These are phyloP conservation scores for Sarcophaga rosellei DNA, from an alignment of 2,888 invertebrate species.

Conservation along the genomic window DNA sequence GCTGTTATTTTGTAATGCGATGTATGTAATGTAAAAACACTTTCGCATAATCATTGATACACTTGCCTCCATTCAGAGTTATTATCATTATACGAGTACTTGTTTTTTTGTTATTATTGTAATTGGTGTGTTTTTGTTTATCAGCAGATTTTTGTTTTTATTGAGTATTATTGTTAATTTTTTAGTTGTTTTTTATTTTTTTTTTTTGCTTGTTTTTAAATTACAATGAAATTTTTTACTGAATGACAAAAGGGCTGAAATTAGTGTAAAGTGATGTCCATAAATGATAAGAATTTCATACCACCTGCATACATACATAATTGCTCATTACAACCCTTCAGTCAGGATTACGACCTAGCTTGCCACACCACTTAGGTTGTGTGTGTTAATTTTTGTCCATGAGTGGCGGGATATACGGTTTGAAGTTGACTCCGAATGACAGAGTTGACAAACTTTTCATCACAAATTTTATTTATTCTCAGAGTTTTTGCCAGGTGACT, in stretches of 20 bases:
- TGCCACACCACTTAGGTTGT: too few relatives aligned
- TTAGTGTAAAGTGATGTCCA: too few relatives aligned
- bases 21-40: not conserved
- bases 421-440: too few relatives aligned
- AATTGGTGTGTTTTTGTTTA: constrained; percentile 41
- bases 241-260: not conserved
- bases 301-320: too few relatives aligned
- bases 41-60: constrained; percentile 34
- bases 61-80: constrained; percentile 22
- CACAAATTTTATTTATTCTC: too few relatives aligned
- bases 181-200: constrained; percentile 49
- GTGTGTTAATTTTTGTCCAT: too few relatives aligned
- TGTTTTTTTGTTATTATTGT: not conserved
- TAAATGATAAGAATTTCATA: too few relatives aligned
- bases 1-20: not conserved
- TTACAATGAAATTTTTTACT: not conserved
- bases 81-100: constrained; percentile 2
- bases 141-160: constrained; percentile 45
- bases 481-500: too few relatives aligned
- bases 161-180: constrained; percentile 55
- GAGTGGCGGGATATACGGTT: too few relatives aligned
- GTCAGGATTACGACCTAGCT: too few relatives aligned
- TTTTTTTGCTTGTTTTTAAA: not conserved
- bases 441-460: too few relatives aligned
- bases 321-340: too few relatives aligned